Evolutionary conservation across 2,113 vertebrate genomes (phyloP), one percentile per base, ranked within the genome.

Genomic region (Oostethus manadensis): DNA sequence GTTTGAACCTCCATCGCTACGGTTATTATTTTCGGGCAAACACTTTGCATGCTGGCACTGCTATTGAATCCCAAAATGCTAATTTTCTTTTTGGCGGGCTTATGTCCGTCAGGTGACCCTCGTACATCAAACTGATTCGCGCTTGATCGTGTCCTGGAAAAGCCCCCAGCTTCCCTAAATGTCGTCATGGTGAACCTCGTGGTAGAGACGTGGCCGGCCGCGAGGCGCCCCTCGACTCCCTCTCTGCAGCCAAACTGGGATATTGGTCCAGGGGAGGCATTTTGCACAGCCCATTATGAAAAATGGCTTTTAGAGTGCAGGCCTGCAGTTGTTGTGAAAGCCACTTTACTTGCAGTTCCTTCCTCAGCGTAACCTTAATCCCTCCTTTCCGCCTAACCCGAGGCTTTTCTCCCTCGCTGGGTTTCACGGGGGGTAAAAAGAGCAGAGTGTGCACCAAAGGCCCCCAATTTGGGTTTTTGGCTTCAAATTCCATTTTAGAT

Each of bases 271-370:
- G 29, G 56, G 60, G 74, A 62, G 46, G 46, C 21, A 40, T 57
- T 43, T 23, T 18, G 55, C 35, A 50, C 0, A 47, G 47, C 56
- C 76, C 79, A 73, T 82, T 68, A 74, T 56, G 68, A 76, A 74
- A 76, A 82, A 82, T 76, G 66, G 75, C n/a, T 80, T 80, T 80
- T 72, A 78, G 73, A 78, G 82, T 78, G 77, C 72, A 66, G 58
- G 65, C 44, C 65, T 68, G 58, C 45, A 62, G 58, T 53, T 53
- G 54, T 60, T 62, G 40, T 33, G 43, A 80, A 72, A 70, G 58
- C 66, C 64, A 70, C 70, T 70, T 76, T 64, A 58, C 49, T 35
- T 70, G 66, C 62, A 17, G 58, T 58, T 70, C 55, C 51, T 53
- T 73, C 40, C 21, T 53, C 62, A 51, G 29, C 46, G 53, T 44